These are phyloP conservation scores for Myotis planiceps DNA, from an alignment of 2,797 vertebrate species.

Conservation along the genomic window DNA sequence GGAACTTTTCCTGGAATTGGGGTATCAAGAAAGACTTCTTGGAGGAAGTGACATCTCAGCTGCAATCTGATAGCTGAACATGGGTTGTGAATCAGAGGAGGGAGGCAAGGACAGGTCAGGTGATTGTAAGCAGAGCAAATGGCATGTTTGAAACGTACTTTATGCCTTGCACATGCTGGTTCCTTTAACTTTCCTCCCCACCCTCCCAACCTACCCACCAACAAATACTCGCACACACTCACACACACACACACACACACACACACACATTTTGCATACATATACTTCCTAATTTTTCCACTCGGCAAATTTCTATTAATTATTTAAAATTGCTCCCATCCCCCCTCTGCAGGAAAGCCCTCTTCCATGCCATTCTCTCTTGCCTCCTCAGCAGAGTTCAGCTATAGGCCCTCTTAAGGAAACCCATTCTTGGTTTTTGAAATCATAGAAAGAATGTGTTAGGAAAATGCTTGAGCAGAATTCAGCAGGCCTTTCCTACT, in stretches of 20 bases:
- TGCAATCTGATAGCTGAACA: background rate
- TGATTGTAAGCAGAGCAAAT: background rate
- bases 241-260: background rate
- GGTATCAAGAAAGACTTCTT: background rate
- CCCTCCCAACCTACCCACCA: background rate
- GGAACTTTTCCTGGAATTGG: background rate
- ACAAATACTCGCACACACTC: too few relatives aligned
- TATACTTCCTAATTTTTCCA: background rate
- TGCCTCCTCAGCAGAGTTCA: background rate
- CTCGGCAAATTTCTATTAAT: background rate
- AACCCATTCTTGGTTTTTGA: background rate
- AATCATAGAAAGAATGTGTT: background rate
- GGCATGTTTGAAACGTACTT: background rate
- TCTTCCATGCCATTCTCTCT: rapidly evolving
- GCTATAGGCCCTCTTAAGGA: background rate
- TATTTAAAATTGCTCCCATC: background rate
- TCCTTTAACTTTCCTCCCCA: background rate
- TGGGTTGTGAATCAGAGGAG: background rate
- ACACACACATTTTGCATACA: background rate
- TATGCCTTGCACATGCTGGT: background rate
- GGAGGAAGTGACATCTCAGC: background rate
- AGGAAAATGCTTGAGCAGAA: background rate
- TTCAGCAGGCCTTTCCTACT: background rate
- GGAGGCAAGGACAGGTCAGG: background rate
- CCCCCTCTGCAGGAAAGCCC: background rate